Base-by-base conservation (phyloP, 2,888 invertebrate species). In the Agapostemon virescens region DNA sequence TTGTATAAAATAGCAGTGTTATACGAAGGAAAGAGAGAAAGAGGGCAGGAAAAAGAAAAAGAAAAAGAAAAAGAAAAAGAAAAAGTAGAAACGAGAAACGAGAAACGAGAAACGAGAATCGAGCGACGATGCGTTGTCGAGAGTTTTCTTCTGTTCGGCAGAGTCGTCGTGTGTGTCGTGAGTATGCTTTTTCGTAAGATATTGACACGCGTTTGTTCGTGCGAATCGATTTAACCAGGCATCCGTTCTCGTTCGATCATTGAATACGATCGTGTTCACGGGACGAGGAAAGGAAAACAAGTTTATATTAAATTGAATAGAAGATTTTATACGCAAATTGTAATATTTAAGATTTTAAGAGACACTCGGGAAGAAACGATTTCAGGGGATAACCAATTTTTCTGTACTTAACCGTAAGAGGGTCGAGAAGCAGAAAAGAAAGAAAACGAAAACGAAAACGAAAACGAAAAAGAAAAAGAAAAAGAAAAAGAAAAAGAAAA, bases 1-100 rank as follows among this genome's bases (percentile, higher is more conserved):
- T 91, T 92, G 91, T 92, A 92, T 90, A 84, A 55, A 23, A 91
- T 89, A 88, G 86, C 87, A 88, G 84, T 86, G 86, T 86, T 89
- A 86, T 88, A 90, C 90, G 88, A 89, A 90, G 89, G 80, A 1
- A 20, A 6, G 20, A 45, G 20, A 6, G 20, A n/a, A 45, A 55
- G 23, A 26, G 23, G 15, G 15, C 6, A 7, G 0, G 26, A 26
- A 5, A 7, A 15, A 40, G 7, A 38, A 38, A 52, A 23, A 23
- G 52, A 5, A 13, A 52, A 23, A 0, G 5, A 13, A 52, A 13
- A 13, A 6, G n/a, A 11, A 11, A 52, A 1, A 23, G n/a, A 23
- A 52, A n/a, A 2, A 9, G 9, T 49, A 49, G 49, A 11, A 49
- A n/a, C 11, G n/a, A n/a, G 49, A n/a, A n/a, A 3, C 7, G 45